Percentiles rank a stretch among this genome's conserved stretches.
phyloP scores from a whole-genome alignment of 2,113 vertebrate genomes.

The Centrocercus urophasianus region DNA sequence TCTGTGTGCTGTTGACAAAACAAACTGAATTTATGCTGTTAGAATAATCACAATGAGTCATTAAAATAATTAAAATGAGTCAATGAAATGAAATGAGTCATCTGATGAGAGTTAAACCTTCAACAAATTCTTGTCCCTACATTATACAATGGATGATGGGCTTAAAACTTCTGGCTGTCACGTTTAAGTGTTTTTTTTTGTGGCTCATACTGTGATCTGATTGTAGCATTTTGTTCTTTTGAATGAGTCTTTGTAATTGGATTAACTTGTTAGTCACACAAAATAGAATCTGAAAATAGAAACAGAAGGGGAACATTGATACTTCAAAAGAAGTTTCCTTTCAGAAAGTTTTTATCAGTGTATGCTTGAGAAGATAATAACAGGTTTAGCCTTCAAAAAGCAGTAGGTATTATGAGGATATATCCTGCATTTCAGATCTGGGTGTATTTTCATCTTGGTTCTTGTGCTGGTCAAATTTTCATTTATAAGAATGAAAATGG shows the following conservation, averaged over 20 bases:
- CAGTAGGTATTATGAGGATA: neutral
- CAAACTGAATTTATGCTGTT: conserved; percentile 48
- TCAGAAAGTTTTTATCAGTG: neutral
- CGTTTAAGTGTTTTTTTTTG: neutral
- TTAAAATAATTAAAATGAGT: conserved; percentile 67
- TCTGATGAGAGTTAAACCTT: neutral
- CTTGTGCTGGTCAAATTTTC: neutral
- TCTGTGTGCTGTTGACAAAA: conserved; percentile 44
- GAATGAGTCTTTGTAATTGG: conserved; percentile 37
- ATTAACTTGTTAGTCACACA: conserved; percentile 39
- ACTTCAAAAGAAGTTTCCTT: neutral
- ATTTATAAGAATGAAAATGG: neutral
- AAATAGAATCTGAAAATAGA: neutral
- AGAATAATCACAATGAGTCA: conserved; percentile 61
- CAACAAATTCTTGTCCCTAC: neutral
- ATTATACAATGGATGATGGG: conserved; percentile 12
- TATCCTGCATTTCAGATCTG: neutral
- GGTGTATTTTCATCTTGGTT: neutral
- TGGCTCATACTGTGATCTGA: neutral
- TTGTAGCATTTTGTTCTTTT: conserved; percentile 5
- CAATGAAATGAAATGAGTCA: conserved; percentile 70
- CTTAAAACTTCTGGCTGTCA: conserved; percentile 30
- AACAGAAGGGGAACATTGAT: neutral
- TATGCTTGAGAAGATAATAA: neutral
- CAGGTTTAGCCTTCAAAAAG: neutral